A percentile compares a stretch with the other conserved stretches of the same genome.
Evolutionary conservation across 2,113 vertebrate genomes (phyloP).

Genomic region (Ophthalmolycus amberensis): DNA sequence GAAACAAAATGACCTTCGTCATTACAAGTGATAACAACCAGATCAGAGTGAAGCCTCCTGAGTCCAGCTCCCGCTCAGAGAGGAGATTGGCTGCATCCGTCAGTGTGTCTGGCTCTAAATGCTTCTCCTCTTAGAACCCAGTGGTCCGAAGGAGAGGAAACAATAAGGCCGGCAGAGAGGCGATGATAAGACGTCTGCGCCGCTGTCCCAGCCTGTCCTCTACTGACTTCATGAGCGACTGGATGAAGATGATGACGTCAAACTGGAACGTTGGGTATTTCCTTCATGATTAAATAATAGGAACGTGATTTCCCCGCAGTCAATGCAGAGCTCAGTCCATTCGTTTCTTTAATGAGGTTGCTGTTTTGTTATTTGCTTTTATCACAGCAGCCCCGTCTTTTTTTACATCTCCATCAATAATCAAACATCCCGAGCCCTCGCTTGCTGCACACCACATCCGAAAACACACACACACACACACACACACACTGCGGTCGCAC

Average conservation of each 20-base stretch:
- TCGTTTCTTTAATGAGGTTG: slow-evolving; percentile 3
- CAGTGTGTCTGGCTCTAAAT: slow-evolving; percentile 81
- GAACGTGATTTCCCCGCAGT: background rate
- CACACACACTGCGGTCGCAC: background rate
- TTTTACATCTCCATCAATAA: background rate
- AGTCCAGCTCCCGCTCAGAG: slow-evolving; percentile 31
- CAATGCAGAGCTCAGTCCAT: background rate
- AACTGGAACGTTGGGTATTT: slow-evolving; percentile 6
- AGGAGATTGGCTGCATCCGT: slow-evolving; percentile 43
- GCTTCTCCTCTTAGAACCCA: slow-evolving; percentile 80
- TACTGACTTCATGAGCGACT: background rate
- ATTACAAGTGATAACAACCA: slow-evolving; percentile 9
- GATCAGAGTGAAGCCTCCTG: slow-evolving; percentile 12
- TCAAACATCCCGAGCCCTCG: background rate
- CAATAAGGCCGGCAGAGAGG: slow-evolving; percentile 35
- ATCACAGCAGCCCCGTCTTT: background rate
- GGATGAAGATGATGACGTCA: slow-evolving; percentile 9
- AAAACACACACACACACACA: slow-evolving; percentile 8
- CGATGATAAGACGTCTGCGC: slow-evolving; percentile 39
- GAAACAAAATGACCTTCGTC: background rate
- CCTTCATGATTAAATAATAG: background rate
- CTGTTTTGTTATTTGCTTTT: slow-evolving; percentile 15
- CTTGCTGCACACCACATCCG: background rate
- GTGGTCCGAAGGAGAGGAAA: slow-evolving; percentile 67
- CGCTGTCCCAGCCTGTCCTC: slow-evolving; percentile 5